phyloP scores from a whole-genome alignment of 2,113 vertebrate species.

The Tupaia chinensis region DNA sequence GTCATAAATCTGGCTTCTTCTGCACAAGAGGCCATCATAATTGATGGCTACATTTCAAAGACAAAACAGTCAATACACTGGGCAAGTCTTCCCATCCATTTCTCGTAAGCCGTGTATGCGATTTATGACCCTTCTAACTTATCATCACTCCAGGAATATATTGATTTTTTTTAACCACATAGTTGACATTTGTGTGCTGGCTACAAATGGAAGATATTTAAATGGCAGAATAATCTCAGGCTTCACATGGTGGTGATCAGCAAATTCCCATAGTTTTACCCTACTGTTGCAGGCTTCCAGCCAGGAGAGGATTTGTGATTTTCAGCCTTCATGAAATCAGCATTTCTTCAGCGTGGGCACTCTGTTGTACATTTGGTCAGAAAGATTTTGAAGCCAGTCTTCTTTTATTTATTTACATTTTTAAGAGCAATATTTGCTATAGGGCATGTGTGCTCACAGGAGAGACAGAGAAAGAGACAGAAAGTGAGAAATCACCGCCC shows the following conservation, averaged over 20 bases:
- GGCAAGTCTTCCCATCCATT: conserved; percentile 28
- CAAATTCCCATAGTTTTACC: background rate
- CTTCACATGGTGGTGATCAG: conserved; percentile 43
- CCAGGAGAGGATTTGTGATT: background rate
- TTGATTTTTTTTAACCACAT: conserved; percentile 65
- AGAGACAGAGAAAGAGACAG: too few relatives aligned
- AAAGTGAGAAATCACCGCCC: too few relatives aligned
- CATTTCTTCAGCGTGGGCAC: background rate
- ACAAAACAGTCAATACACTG: conserved; percentile 50
- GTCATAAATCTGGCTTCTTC: conserved; percentile 42
- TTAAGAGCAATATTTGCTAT: too few relatives aligned
- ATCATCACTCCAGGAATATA: conserved; percentile 53
- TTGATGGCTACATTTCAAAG: conserved; percentile 56
- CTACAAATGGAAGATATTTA: conserved; percentile 57
- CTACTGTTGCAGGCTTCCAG: background rate
- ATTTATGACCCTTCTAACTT: conserved; percentile 59
- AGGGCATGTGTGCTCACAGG: too few relatives aligned
- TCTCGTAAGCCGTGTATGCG: conserved; percentile 5
- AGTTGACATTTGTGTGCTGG: background rate
- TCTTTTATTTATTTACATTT: too few relatives aligned
- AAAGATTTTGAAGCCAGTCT: background rate
- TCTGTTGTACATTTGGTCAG: background rate
- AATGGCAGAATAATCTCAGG: conserved; percentile 48
- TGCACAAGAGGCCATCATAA: background rate
- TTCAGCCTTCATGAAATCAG: conserved; percentile 3